Conservation (phyloP, 2,113 vertebrate genomes). For the Accipiter virgatus region DNA sequence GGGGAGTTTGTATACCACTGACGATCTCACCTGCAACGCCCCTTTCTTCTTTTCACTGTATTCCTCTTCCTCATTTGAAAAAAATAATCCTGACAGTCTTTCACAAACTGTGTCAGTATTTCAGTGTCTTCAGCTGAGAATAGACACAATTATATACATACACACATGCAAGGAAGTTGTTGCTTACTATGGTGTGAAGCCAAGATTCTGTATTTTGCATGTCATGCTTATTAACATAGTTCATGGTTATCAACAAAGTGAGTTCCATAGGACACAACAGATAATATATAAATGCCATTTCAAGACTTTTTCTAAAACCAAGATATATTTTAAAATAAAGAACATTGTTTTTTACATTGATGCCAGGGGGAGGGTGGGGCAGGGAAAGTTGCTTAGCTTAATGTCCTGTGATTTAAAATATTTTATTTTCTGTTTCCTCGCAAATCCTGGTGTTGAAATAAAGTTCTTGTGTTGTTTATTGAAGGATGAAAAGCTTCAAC, state of each 20-base stretch:
- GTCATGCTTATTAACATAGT: neutral
- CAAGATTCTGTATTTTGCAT: neutral
- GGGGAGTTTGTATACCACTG: neutral
- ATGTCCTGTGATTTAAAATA: neutral
- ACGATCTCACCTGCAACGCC: neutral
- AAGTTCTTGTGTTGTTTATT: neutral
- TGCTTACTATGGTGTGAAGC: neutral
- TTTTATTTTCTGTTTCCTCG: neutral
- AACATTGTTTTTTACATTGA: neutral
- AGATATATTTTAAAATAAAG: neutral
- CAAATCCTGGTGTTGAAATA: neutral
- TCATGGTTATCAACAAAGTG: neutral
- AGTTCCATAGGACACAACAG: neutral
- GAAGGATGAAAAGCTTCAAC: neutral
- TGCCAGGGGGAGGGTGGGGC: fast-evolving
- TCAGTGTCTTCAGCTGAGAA: neutral
- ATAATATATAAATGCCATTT: neutral
- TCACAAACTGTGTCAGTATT: neutral
- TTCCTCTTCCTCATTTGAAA: neutral
- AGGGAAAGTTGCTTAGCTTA: neutral
- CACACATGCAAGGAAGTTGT: neutral
- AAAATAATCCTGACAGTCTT: neutral
- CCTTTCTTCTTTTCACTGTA: neutral
- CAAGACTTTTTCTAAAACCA: neutral
- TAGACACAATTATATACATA: neutral